These are phyloP conservation scores for Listronotus bonariensis DNA, from an alignment of 1,140 invertebrate genomes.

Conservation along the genomic window DNA sequence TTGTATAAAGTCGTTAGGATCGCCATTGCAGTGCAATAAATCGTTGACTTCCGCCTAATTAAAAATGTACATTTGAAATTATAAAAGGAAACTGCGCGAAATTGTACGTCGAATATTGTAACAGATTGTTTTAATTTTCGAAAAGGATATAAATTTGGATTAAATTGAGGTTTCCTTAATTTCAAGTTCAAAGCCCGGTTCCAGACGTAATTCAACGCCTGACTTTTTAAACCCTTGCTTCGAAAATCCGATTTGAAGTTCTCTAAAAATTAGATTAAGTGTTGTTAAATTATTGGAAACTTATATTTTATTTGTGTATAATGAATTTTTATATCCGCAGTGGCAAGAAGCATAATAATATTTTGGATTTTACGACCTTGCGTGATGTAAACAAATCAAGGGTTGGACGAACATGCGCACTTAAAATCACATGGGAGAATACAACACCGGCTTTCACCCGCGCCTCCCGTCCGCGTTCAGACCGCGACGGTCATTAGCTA, in stretches of 20 bases:
- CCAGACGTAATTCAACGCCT: conserved; percentile 23
- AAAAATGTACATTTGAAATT: conserved; percentile 32
- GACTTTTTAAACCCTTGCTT: conserved; percentile 15
- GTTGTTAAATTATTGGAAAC: background rate
- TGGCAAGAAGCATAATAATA: too few species aligned
- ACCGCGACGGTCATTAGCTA: too few species aligned
- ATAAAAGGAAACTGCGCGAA: conserved; percentile 31
- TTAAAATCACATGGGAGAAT: too few species aligned
- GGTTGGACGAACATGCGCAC: too few species aligned
- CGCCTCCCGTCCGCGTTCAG: too few species aligned
- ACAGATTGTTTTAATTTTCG: conserved; percentile 45
- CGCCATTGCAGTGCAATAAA: conserved; percentile 22
- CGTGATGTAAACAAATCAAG: too few species aligned
- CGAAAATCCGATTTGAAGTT: conserved; percentile 18
- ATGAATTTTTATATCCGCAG: background rate
- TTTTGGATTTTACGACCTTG: too few species aligned
- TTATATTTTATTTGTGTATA: conserved; percentile 13
- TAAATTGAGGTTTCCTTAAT: conserved; percentile 39
- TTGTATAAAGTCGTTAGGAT: conserved; percentile 11
- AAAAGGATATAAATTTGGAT: conserved; percentile 42
- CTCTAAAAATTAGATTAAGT: background rate
- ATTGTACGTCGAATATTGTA: conserved; percentile 42
- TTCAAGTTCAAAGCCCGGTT: conserved; percentile 32
- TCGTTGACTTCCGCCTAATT: conserved; percentile 24
- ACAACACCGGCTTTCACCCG: too few species aligned